Conservation (phyloP, 1,140 invertebrate species). For the Leptestheria dahalacensis region DNA sequence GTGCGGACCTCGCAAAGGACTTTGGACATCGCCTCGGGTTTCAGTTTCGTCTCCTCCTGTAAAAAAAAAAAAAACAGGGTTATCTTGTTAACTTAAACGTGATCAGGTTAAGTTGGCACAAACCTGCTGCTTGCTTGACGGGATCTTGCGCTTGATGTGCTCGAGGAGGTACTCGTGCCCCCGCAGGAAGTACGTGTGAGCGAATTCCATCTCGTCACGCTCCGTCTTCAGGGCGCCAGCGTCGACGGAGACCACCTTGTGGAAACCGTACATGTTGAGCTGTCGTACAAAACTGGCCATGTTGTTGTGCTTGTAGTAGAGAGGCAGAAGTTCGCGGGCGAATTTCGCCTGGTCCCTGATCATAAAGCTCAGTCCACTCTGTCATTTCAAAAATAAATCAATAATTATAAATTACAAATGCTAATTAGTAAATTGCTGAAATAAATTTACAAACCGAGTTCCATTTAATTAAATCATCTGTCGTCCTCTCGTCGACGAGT, state of each 20-base stretch:
- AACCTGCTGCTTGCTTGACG: constrained; percentile 16
- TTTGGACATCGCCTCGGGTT: background rate
- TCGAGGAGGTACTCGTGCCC: constrained; percentile 70
- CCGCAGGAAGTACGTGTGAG: constrained; percentile 77
- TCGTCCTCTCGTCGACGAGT: constrained; percentile 81
- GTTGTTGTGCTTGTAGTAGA: constrained; percentile 98
- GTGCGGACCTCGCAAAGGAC: constrained; percentile 62
- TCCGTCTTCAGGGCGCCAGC: constrained; percentile 66
- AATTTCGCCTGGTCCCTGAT: constrained; percentile 89
- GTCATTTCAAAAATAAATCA: constrained; percentile 26
- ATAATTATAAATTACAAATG: background rate
- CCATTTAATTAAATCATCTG: constrained; percentile 89
- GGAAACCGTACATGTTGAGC: constrained; percentile 99
- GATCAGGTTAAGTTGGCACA: no score
- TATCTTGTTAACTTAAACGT: no score
- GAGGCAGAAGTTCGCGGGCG: constrained; percentile 71
- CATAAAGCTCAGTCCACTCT: constrained; percentile 85
- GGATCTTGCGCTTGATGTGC: constrained; percentile 75
- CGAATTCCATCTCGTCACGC: constrained; percentile 89
- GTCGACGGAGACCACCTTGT: constrained; percentile 84
- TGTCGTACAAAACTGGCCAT: constrained; percentile 97
- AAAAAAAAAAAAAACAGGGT: background rate
- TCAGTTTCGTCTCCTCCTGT: background rate
- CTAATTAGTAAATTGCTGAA: background rate
- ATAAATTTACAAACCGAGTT: constrained; percentile 49